Percentiles rank a stretch among this genome's conserved stretches.
These are phyloP conservation scores for Platycheirus rosarum DNA, from an alignment of 2,888 invertebrate species.

Conservation along the genomic window DNA sequence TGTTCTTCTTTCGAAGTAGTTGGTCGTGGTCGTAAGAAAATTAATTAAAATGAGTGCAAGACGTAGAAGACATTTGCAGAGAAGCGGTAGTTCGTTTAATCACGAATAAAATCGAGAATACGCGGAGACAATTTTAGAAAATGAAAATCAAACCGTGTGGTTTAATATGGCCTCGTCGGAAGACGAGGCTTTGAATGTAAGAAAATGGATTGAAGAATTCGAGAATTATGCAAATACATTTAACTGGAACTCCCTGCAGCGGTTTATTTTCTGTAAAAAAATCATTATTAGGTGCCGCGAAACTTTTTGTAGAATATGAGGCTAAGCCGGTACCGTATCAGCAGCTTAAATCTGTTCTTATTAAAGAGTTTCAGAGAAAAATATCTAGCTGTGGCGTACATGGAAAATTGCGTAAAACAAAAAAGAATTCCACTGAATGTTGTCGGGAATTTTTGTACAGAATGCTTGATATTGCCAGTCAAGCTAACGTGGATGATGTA, in stretches of 20 bases:
- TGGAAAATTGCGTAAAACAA: too few species aligned
- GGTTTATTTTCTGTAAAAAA: slow-evolving; percentile 45
- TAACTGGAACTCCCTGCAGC: slow-evolving; percentile 31
- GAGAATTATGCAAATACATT: slow-evolving; percentile 39
- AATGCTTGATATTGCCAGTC: slow-evolving; percentile 49
- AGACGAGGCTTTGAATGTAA: slow-evolving; percentile 14
- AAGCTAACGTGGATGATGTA: slow-evolving; percentile 37
- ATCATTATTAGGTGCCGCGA: slow-evolving; percentile 5
- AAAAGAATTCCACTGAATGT: slow-evolving; percentile 9
- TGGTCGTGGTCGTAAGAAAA: too few species aligned
- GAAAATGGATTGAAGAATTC: slow-evolving; percentile 39
- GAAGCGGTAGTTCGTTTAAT: neutral
- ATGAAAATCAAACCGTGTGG: slow-evolving; percentile 5
- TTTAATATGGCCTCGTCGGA: slow-evolving; percentile 27
- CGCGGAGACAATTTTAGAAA: neutral
- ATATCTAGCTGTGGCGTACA: too few species aligned
- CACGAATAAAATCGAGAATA: slow-evolving; percentile 5
- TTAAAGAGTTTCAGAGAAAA: neutral
- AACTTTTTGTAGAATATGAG: slow-evolving; percentile 25
- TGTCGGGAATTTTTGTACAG: slow-evolving; percentile 51
- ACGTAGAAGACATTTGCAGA: slow-evolving; percentile 16
- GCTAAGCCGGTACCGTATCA: slow-evolving; percentile 38
- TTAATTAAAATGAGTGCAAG: slow-evolving; percentile 27
- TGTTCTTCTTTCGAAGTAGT: too few species aligned
- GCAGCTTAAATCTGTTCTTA: slow-evolving; percentile 26